Conservation (phyloP, 2,113 vertebrate genomes). For the Mastomys natalensis region DNA sequence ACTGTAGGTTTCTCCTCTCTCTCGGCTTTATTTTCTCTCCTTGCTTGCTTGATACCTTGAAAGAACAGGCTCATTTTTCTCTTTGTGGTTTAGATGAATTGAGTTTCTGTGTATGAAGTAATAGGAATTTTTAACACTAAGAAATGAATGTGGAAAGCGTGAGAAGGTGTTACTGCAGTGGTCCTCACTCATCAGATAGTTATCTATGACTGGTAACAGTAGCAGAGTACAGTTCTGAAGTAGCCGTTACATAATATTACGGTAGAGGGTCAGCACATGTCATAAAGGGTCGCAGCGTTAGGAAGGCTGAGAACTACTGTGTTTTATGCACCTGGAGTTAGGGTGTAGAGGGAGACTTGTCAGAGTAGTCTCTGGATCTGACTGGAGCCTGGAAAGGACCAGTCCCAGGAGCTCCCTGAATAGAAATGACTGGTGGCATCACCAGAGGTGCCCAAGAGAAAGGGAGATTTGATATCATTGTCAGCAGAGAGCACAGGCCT, state of each 20-base stretch:
- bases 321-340: background rate
- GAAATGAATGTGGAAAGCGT: background rate
- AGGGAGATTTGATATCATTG: background rate
- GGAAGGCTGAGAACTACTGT: background rate
- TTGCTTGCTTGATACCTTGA: background rate
- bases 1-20: background rate
- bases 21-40: background rate
- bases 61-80: conserved; percentile 40
- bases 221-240: background rate
- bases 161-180: background rate
- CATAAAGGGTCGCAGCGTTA: background rate
- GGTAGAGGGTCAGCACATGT: background rate
- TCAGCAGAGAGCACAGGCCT: background rate
- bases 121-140: background rate
- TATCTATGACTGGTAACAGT: background rate
- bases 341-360: background rate
- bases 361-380: background rate
- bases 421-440: accelerated
- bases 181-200: background rate
- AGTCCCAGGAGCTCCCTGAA: background rate
- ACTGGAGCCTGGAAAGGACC: background rate
- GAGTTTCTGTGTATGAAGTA: conserved; percentile 6
- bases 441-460: background rate
- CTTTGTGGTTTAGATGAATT: conserved; percentile 13
- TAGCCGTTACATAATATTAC: background rate